A percentile compares a stretch with the other conserved stretches of the same genome.
phyloP scores from a whole-genome alignment of 2,888 invertebrate species.

The Anticlea derivata region DNA sequence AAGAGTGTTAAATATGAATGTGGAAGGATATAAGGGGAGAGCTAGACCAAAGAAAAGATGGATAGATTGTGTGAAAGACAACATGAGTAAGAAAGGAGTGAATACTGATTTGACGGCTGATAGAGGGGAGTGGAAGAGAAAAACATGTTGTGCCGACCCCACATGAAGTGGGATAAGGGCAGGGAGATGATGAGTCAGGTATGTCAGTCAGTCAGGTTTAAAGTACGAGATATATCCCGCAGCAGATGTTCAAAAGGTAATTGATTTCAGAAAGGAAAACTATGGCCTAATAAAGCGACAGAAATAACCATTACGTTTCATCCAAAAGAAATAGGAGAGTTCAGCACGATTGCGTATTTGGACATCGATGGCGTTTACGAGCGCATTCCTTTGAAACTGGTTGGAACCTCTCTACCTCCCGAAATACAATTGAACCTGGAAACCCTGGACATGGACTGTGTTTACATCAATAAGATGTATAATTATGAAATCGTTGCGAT shows the following conservation, averaged over 20 bases:
- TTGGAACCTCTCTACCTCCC: conserved; percentile 84
- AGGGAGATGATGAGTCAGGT: no score
- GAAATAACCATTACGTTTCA: conserved; percentile 82
- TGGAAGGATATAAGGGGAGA: no score
- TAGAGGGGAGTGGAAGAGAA: no score
- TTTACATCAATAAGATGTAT: conserved; percentile 84
- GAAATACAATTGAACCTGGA: conserved; percentile 80
- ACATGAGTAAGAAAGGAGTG: no score
- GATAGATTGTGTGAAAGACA: no score
- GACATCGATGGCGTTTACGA: conserved; percentile 83
- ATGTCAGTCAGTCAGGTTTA: no score
- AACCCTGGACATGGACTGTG: conserved; percentile 80
- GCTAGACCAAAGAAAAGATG: no score
- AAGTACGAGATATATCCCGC: no score
- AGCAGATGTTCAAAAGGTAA: background rate
- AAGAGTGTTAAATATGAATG: no score
- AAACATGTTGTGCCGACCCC: no score
- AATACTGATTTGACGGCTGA: no score
- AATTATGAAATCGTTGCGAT: conserved; percentile 84
- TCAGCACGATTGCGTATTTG: conserved; percentile 78
- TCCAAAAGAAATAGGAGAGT: conserved; percentile 79
- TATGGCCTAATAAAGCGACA: conserved; percentile 82
- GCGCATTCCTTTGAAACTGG: conserved; percentile 77
- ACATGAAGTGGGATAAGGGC: no score
- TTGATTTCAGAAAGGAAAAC: conserved; percentile 76